These are phyloP conservation scores for Asobara japonica DNA, from an alignment of 1,140 invertebrate species.

Conservation along the genomic window DNA sequence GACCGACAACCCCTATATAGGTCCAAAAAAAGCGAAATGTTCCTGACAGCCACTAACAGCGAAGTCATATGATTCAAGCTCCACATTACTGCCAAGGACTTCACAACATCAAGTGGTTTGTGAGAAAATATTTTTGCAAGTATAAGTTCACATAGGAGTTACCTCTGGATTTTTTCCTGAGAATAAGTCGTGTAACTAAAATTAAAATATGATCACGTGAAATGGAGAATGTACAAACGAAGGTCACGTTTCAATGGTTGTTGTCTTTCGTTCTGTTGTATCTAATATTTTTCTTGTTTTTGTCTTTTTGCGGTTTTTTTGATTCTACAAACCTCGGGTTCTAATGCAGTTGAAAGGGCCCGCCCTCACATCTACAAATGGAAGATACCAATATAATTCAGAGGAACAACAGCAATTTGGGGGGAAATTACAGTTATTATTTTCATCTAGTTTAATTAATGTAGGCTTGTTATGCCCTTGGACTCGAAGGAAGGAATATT, in stretches of 20 bases:
- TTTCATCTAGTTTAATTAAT: not conserved
- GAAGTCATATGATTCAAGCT: no score
- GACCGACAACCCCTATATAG: no score
- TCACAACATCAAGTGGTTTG: no score
- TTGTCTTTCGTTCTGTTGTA: constrained; percentile 1
- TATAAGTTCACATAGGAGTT: no score
- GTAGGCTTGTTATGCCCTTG: not conserved
- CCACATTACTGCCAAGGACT: no score
- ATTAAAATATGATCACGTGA: constrained; percentile 4
- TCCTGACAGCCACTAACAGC: no score
- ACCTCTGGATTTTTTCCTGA: no score
- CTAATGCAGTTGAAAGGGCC: constrained; percentile 34
- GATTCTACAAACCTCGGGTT: constrained; percentile 36
- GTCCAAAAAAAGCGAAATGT: no score
- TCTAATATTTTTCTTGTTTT: constrained; percentile 2
- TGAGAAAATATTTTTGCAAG: no score
- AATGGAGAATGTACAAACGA: constrained; percentile 13
- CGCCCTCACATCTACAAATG: constrained; percentile 39
- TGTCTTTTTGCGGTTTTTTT: constrained; percentile 12
- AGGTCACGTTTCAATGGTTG: constrained; percentile 13
- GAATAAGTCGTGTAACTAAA: no score
- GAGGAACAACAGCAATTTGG: not conserved
- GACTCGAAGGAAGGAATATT: no score
- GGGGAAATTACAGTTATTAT: not conserved
- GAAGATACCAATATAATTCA: constrained; percentile 29